Evolutionary conservation across 2,113 vertebrate species (phyloP).

Genomic region (Megaptera novaeangliae): DNA sequence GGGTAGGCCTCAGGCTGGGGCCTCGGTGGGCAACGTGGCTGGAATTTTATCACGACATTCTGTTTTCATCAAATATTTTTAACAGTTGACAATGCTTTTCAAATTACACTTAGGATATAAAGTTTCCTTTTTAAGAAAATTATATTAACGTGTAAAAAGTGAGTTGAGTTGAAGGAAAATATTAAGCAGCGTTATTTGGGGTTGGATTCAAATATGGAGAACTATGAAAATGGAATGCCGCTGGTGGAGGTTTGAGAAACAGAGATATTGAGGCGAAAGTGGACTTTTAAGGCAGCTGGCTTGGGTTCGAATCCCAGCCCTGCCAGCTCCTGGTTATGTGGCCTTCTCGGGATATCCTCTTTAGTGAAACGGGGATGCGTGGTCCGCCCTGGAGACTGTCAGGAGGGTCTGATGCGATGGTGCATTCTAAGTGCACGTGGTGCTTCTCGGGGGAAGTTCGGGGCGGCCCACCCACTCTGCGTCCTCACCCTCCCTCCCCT

Average conservation of each 20-base stretch:
- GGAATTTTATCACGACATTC: neutral
- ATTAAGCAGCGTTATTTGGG: neutral
- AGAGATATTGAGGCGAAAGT: neutral
- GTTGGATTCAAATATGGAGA: neutral
- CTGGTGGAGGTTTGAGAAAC: neutral
- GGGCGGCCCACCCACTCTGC: fast-evolving
- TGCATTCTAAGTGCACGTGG: fast-evolving
- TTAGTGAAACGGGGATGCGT: fast-evolving
- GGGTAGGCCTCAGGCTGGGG: neutral
- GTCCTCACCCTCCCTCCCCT: neutral
- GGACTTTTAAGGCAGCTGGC: neutral
- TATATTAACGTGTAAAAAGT: neutral
- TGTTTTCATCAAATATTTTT: neutral
- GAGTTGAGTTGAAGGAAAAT: neutral
- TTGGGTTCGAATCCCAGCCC: neutral
- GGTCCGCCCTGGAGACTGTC: neutral
- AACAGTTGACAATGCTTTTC: neutral
- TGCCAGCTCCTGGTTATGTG: neutral
- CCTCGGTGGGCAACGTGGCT: fast-evolving
- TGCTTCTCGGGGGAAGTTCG: neutral
- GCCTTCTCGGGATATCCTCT: neutral
- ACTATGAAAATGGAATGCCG: neutral
- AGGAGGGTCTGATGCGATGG: fast-evolving
- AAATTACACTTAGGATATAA: neutral
- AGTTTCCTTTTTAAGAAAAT: neutral